Evolutionary conservation across 2,113 vertebrate genomes (phyloP).

Genomic region (Xenopus borealis): DNA sequence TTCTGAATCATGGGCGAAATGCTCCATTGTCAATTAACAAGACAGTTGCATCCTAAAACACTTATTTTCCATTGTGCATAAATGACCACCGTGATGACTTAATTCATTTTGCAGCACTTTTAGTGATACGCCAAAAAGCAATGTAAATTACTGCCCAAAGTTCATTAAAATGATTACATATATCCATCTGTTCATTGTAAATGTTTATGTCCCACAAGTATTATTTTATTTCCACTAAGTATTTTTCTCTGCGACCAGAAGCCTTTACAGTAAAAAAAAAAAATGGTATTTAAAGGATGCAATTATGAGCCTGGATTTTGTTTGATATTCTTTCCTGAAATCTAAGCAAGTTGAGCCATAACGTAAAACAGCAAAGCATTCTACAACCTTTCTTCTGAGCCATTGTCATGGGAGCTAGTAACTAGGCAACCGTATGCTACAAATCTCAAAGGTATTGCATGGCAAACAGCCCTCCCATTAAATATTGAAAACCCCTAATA

Average conservation of each 20-base stretch:
- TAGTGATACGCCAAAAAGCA: no score
- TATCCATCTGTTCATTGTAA: no score
- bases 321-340: conserved; percentile 13
- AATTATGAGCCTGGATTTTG: conserved; percentile 19
- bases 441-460: conserved; percentile 44
- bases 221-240: no score
- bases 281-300: neutral
- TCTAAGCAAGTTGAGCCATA: neutral
- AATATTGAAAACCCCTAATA: conserved; percentile 45
- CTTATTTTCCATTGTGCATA: no score
- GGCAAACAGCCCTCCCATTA: conserved; percentile 44
- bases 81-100: no score
- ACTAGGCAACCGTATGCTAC: conserved; percentile 42
- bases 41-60: no score
- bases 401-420: conserved; percentile 36
- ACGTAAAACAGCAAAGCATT: conserved; percentile 8
- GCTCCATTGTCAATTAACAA: no score
- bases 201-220: no score
- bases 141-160: no score
- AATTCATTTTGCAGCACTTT: no score
- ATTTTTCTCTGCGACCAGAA: neutral
- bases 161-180: no score
- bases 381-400: conserved; percentile 41
- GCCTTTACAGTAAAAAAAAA: neutral
- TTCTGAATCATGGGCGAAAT: no score